Percentiles rank a stretch among this genome's conserved stretches.
Conservation (phyloP, 1,140 invertebrate genomes). For the Polyergus mexicanus region DNA sequence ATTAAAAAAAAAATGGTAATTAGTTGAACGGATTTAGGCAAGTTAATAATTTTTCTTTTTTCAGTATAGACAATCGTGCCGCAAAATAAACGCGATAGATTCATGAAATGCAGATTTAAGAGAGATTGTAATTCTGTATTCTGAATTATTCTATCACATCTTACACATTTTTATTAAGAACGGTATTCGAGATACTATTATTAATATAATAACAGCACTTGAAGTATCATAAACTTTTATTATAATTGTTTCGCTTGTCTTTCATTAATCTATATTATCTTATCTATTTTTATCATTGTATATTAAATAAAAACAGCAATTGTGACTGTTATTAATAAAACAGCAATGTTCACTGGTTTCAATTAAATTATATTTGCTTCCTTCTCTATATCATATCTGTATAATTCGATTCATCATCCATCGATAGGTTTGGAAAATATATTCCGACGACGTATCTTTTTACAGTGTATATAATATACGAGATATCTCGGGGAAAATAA, state of each 20-base stretch:
- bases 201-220: not conserved
- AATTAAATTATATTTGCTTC: not conserved
- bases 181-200: not conserved
- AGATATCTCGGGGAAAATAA: slow-evolving; percentile 24
- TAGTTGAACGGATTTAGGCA: too few species aligned
- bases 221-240: not conserved
- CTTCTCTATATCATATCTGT: not conserved
- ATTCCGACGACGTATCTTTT: not conserved
- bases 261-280: not conserved
- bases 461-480: not conserved
- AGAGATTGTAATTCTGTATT: not conserved
- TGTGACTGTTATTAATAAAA: not conserved
- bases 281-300: slow-evolving; percentile 7
- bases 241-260: not conserved
- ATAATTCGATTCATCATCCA: not conserved
- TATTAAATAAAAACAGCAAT: too few species aligned
- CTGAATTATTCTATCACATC: not conserved
- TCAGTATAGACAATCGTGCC: too few species aligned
- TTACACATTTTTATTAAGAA: not conserved
- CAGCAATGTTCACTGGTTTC: not conserved
- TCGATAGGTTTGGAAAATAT: not conserved
- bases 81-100: not conserved
- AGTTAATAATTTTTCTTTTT: too few species aligned
- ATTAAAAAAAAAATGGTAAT: too few species aligned
- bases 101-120: slow-evolving; percentile 13